Conservation (phyloP, 2,113 vertebrate species). For the Xiphias gladius region DNA sequence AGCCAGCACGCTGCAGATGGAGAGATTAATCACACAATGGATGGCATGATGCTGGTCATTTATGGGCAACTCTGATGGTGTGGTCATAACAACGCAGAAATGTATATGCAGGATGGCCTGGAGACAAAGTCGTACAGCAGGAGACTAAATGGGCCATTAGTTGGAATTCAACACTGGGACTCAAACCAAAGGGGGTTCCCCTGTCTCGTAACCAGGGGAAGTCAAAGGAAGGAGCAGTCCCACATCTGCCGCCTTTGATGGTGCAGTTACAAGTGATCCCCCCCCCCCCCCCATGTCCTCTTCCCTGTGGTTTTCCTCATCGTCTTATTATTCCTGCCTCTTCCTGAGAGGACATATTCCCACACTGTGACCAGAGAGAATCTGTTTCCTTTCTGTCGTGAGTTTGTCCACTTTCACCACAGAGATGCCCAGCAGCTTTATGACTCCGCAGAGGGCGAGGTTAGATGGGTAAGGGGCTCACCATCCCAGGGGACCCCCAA, state of each 20-base stretch:
- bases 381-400: constrained; percentile 73
- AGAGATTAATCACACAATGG: constrained; percentile 69
- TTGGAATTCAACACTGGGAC: constrained; percentile 55
- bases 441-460: constrained; percentile 28
- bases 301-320: constrained; percentile 51
- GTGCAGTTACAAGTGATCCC: constrained; percentile 58
- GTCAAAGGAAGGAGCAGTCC: constrained; percentile 43
- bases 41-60: constrained; percentile 70
- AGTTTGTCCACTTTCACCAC: constrained; percentile 74
- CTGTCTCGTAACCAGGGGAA: constrained; percentile 33
- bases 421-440: constrained; percentile 71
- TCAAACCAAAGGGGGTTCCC: constrained; percentile 46
- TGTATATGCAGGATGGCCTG: constrained; percentile 61
- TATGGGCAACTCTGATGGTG: constrained; percentile 61
- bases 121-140: constrained; percentile 43
- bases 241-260: constrained; percentile 78
- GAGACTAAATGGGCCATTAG: constrained; percentile 62
- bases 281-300: constrained; percentile 43
- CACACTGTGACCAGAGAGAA: constrained; percentile 64
- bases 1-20: constrained; percentile 63
- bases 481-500: constrained; percentile 51
- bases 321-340: constrained; percentile 55
- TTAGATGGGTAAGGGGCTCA: constrained; percentile 45
- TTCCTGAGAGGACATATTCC: constrained; percentile 69
- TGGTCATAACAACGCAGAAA: constrained; percentile 78